Conservation (phyloP, 2,797 vertebrate genomes). For the Rhynchonycteris naso region DNA sequence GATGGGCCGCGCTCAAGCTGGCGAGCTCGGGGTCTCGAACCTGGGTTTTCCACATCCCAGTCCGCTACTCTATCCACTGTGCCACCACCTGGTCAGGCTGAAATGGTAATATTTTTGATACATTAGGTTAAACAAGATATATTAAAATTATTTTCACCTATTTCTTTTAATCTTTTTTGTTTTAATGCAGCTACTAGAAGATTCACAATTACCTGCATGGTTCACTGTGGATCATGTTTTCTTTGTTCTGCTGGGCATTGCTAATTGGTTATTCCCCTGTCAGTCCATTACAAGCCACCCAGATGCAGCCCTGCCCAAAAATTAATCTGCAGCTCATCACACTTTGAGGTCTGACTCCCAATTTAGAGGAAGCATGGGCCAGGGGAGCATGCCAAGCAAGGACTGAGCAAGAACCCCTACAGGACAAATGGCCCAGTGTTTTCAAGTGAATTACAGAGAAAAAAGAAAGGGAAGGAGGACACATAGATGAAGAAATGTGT, state of each 20-base stretch:
- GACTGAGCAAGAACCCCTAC: neutral
- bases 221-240: neutral
- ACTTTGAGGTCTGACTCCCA: neutral
- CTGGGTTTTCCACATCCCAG: too few species aligned
- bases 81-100: too few species aligned
- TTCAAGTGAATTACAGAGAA: neutral
- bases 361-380: accelerated
- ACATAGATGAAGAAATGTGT: neutral
- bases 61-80: too few species aligned
- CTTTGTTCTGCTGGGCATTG: neutral
- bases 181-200: neutral
- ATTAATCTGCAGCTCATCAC: neutral
- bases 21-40: too few species aligned
- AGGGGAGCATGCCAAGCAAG: accelerated
- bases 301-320: too few species aligned
- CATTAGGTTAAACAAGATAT: neutral
- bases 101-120: neutral
- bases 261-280: neutral
- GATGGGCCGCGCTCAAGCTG: too few species aligned
- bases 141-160: neutral
- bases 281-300: too few species aligned
- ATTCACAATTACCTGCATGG: too few species aligned
- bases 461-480: neutral
- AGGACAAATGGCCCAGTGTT: neutral
- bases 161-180: neutral